These are phyloP conservation scores for Platycheirus rosarum DNA, from an alignment of 2,888 invertebrate species.

Conservation along the genomic window DNA sequence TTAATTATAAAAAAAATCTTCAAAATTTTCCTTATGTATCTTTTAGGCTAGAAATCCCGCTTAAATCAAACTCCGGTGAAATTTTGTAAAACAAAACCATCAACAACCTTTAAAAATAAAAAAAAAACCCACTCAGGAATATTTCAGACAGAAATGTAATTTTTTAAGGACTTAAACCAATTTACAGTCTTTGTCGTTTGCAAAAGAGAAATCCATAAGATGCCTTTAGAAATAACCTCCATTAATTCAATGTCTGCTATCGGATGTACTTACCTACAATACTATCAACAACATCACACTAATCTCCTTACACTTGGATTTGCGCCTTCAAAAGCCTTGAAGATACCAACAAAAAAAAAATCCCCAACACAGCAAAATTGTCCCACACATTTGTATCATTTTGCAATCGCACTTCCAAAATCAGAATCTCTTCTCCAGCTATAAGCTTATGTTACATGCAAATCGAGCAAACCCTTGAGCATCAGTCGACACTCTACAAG, in stretches of 20 bases:
- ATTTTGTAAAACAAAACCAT: too few species aligned
- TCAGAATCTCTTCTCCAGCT: conserved; percentile 32
- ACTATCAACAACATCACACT: conserved; percentile 24
- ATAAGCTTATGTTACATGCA: conserved; percentile 42
- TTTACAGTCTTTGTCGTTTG: too few species aligned
- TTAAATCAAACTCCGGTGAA: too few species aligned
- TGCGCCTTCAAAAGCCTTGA: conserved; percentile 30
- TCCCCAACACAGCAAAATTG: conserved; percentile 5
- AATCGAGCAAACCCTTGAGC: conserved; percentile 27
- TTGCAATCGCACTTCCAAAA: conserved; percentile 35
- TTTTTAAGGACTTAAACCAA: too few species aligned
- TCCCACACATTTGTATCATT: conserved; percentile 48
- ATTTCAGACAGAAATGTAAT: too few species aligned
- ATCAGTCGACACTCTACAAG: background rate
- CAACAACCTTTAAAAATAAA: too few species aligned
- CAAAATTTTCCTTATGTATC: too few species aligned
- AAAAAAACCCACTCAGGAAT: too few species aligned
- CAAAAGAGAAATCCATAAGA: background rate
- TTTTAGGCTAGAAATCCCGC: too few species aligned
- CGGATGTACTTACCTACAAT: background rate
- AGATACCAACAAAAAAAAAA: conserved; percentile 3
- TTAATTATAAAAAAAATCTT: too few species aligned
- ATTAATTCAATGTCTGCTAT: background rate
- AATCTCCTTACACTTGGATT: conserved; percentile 13
- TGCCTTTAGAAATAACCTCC: background rate